phyloP scores from a whole-genome alignment of 1,140 invertebrate genomes.

The Zaprionus kolodkinae region DNA sequence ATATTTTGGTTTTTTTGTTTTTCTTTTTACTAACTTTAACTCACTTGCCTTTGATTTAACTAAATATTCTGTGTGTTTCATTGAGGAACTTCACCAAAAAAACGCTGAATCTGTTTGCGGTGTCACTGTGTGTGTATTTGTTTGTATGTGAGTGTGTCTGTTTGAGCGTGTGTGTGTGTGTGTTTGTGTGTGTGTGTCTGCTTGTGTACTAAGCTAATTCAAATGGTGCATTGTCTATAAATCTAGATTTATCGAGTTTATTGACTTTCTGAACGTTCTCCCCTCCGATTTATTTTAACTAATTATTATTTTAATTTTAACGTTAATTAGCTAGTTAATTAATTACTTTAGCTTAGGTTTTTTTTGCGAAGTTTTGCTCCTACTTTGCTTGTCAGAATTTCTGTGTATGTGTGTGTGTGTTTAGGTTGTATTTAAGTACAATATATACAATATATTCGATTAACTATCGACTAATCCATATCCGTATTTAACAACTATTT shows the following conservation, averaged over 20 bases:
- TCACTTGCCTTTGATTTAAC: conserved; percentile 72
- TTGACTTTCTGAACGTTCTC: conserved; percentile 69
- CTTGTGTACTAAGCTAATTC: conserved; percentile 56
- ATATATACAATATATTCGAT: conserved; percentile 63
- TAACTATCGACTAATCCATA: conserved; percentile 27
- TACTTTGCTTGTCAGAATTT: conserved; percentile 66
- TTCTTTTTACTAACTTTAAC: conserved; percentile 42
- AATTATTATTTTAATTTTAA: conserved; percentile 56
- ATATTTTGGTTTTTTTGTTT: neutral
- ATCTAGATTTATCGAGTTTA: conserved; percentile 61
- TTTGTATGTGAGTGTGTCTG: conserved; percentile 29
- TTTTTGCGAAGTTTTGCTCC: conserved; percentile 82
- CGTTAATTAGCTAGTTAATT: conserved; percentile 66
- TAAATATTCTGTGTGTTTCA: conserved; percentile 66
- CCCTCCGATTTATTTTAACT: conserved; percentile 43
- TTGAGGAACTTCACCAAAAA: conserved; percentile 78
- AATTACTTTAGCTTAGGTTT: conserved; percentile 37
- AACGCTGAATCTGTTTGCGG: conserved; percentile 57
- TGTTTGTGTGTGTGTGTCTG: conserved; percentile 41
- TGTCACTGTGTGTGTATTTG: conserved; percentile 33
- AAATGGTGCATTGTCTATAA: conserved; percentile 63
- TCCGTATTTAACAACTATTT: conserved; percentile 58
- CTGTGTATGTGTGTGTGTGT: conserved; percentile 1
- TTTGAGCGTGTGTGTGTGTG: conserved; percentile 35
- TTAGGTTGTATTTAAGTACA: conserved; percentile 12